Percentiles rank a stretch among this genome's conserved stretches.
Conservation (phyloP, 2,888 invertebrate species). For the Brachylomia viminalis region DNA sequence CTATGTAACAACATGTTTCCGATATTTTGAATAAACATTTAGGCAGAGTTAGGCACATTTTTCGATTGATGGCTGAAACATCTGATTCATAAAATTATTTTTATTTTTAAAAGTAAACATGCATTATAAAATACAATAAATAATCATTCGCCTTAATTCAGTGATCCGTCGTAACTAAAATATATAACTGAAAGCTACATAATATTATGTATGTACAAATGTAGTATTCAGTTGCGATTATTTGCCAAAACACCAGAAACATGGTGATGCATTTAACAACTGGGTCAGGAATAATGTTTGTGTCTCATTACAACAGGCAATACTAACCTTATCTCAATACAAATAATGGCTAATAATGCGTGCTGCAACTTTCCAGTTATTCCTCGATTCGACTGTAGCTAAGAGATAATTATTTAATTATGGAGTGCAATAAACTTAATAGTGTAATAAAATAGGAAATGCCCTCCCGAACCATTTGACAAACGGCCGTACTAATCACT, state of each 20-base stretch:
- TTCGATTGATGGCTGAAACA: constrained; percentile 56
- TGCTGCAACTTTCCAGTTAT: constrained; percentile 38
- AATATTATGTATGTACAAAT: constrained; percentile 63
- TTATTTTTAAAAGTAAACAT: constrained; percentile 48
- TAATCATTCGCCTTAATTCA: constrained; percentile 43
- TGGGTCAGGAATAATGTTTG: constrained; percentile 51
- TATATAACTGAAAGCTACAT: constrained; percentile 58
- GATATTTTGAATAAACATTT: constrained; percentile 66
- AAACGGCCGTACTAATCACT: constrained; percentile 80
- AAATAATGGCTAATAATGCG: constrained; percentile 54
- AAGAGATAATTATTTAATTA: constrained; percentile 78
- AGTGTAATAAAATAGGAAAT: constrained; percentile 87
- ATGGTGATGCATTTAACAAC: constrained; percentile 71
- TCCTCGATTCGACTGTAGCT: constrained; percentile 68
- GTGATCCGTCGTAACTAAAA: constrained; percentile 54
- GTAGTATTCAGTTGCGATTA: constrained; percentile 45
- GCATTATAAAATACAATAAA: constrained; percentile 57
- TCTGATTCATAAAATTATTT: constrained; percentile 30
- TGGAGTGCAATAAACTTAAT: constrained; percentile 88
- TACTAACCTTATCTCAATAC: constrained; percentile 45
- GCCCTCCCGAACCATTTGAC: constrained; percentile 82
- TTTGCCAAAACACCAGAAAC: constrained; percentile 74
- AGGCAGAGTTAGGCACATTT: constrained; percentile 64
- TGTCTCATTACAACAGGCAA: constrained; percentile 56
- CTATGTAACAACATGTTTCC: constrained; percentile 77